Conservation (phyloP, 1,140 invertebrate species). For the Agraylea sexmaculata region DNA sequence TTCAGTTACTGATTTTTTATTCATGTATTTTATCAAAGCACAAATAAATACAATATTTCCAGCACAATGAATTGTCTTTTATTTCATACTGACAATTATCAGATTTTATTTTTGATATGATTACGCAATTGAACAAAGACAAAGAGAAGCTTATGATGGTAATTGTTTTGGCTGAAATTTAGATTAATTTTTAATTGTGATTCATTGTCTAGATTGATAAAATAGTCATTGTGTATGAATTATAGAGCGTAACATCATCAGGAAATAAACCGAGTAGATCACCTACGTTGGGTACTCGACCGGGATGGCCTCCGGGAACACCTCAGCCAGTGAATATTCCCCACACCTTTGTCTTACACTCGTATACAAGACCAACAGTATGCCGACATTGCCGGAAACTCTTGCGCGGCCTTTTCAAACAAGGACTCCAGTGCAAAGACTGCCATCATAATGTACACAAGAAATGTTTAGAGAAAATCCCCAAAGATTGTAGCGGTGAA, state of each 20-base stretch:
- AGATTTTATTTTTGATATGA: slow-evolving; percentile 10
- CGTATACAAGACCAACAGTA: slow-evolving; percentile 89
- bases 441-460: slow-evolving; percentile 98
- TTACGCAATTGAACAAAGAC: background rate
- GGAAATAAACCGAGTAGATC: slow-evolving; percentile 42
- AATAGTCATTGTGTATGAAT: too few relatives aligned
- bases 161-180: background rate
- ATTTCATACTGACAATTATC: slow-evolving; percentile 20
- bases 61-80: background rate
- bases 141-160: too few relatives aligned
- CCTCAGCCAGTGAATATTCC: slow-evolving; percentile 66
- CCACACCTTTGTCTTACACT: slow-evolving; percentile 85
- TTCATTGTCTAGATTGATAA: too few relatives aligned
- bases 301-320: slow-evolving; percentile 26
- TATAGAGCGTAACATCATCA: slow-evolving; percentile 28
- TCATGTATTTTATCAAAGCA: slow-evolving; percentile 11
- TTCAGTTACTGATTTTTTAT: background rate
- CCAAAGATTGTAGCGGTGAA: slow-evolving; percentile 93
- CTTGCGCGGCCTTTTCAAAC: slow-evolving; percentile 89
- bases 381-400: slow-evolving; percentile 94
- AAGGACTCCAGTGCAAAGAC: slow-evolving; percentile 95
- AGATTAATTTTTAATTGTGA: too few relatives aligned
- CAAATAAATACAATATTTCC: slow-evolving; percentile 3
- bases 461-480: slow-evolving; percentile 89
- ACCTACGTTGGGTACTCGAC: slow-evolving; percentile 62